Conservation (phyloP, 2,888 invertebrate species). For the Melieria picta region DNA sequence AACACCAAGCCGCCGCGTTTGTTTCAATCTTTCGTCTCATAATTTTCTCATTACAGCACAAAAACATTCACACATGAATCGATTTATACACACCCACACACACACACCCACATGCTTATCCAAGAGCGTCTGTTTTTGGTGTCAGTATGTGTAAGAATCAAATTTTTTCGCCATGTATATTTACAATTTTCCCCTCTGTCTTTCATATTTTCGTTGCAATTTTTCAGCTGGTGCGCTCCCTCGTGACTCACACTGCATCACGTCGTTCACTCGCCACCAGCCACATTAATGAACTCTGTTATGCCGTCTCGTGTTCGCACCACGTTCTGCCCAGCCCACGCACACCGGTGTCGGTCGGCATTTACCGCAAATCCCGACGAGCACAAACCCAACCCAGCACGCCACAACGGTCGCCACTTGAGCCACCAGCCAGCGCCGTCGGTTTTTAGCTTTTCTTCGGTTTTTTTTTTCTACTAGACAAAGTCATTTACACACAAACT, state of each 20-base stretch:
- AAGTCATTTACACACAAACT: not conserved
- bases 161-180: too few relatives aligned
- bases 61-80: not conserved
- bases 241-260: not conserved
- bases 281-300: slow-evolving; percentile 36
- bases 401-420: not conserved
- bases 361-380: not conserved
- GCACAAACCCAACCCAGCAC: not conserved
- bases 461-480: too few relatives aligned
- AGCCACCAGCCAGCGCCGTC: not conserved
- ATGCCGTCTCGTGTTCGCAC: slow-evolving; percentile 27
- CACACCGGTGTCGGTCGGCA: too few relatives aligned
- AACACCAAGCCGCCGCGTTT: too few relatives aligned
- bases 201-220: not conserved
- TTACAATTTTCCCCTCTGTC: not conserved
- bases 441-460: too few relatives aligned
- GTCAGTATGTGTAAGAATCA: not conserved
- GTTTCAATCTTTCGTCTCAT: not conserved
- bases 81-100: not conserved
- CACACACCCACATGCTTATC: not conserved
- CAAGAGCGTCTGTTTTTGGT: not conserved
- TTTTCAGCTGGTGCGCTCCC: not conserved
- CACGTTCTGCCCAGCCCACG: not conserved
- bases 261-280: too few relatives aligned
- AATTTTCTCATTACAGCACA: slow-evolving; percentile 27